phyloP scores from a whole-genome alignment of 2,113 vertebrate genomes.

The Glaucidium brasilianum region DNA sequence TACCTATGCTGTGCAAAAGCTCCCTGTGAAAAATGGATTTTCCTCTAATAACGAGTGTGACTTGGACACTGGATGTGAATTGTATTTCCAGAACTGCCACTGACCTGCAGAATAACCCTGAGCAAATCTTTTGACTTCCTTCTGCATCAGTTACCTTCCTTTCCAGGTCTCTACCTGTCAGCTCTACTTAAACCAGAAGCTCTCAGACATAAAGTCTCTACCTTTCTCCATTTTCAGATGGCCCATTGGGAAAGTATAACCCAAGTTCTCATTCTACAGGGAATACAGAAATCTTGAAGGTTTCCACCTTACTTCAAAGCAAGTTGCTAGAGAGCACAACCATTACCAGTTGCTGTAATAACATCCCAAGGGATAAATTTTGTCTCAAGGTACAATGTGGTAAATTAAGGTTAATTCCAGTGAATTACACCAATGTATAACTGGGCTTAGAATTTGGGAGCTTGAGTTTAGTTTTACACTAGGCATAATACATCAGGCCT shows the following conservation, averaged over 20 bases:
- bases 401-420: neutral
- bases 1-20: neutral
- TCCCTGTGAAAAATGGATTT: neutral
- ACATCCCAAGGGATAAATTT: neutral
- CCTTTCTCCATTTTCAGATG: accelerated
- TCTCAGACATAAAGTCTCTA: neutral
- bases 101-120: neutral
- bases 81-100: neutral
- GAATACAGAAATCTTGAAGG: accelerated
- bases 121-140: neutral
- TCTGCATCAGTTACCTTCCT: neutral
- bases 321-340: neutral
- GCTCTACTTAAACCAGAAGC: neutral
- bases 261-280: neutral
- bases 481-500: neutral
- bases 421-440: neutral
- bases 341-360: neutral
- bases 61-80: no score
- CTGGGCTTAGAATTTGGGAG: neutral
- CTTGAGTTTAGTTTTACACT: neutral
- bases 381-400: neutral
- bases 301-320: neutral
- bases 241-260: accelerated
- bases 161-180: neutral
- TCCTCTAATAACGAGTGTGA: neutral